These are phyloP conservation scores for Zosterops japonicus DNA, from an alignment of 2,113 vertebrate genomes.

Conservation along the genomic window DNA sequence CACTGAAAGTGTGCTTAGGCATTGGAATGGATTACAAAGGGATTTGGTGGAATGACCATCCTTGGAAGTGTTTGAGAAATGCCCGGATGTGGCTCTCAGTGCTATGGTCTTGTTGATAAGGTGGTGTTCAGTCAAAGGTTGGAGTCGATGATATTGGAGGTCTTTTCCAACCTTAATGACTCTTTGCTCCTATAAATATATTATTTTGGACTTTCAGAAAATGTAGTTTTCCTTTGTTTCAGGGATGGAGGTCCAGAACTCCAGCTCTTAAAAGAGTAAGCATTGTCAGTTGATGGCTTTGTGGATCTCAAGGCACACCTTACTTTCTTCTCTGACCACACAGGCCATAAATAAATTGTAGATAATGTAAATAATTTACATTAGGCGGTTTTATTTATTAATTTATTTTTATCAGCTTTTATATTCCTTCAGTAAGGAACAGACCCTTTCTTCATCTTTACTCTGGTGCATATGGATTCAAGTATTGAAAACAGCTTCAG, in stretches of 20 bases:
- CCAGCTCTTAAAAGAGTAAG: background rate
- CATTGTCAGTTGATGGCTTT: background rate
- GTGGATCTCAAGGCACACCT: background rate
- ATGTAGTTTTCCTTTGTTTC: background rate
- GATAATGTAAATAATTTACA: background rate
- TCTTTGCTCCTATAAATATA: background rate
- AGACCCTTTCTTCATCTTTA: background rate
- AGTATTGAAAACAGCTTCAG: background rate
- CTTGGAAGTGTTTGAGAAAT: background rate
- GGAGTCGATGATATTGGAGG: accelerated
- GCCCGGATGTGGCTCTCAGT: background rate
- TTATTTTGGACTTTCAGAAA: background rate
- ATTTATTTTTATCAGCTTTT: background rate
- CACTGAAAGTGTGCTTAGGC: background rate
- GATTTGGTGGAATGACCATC: background rate
- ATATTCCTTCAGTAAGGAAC: background rate
- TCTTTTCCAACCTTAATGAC: background rate
- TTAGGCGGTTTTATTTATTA: background rate
- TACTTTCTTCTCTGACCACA: background rate
- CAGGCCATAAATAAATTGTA: no score
- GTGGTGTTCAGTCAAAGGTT: background rate
- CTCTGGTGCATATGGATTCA: background rate
- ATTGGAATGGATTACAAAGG: background rate
- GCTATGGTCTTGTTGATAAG: background rate
- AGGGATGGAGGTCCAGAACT: background rate